Base-by-base conservation (phyloP, 2,797 vertebrate genomes). In the Enteromius afrohamiltoni region DNA sequence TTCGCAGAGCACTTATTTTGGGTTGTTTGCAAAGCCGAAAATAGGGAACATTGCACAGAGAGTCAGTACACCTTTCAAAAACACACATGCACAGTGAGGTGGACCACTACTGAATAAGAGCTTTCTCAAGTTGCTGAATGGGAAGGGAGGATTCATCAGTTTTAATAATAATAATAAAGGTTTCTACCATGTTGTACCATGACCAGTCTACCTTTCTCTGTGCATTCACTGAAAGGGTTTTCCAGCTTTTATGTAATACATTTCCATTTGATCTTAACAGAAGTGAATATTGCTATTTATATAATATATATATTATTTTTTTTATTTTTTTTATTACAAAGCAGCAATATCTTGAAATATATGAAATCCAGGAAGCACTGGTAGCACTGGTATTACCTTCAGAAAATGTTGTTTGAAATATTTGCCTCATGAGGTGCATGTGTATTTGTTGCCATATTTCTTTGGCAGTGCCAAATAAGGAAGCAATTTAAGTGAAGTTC, bases 381-480 rank as follows among this genome's bases (percentile, higher is more conserved):
- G 19, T 55, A 26, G 55, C n/a, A 51, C 5, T n/a, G 31, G 19
- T 55, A 34, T n/a, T 34, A 34, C 47, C 26, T 34, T 34, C 3
- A 37, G 71, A 13, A 75, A 37, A 55, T 55, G 3, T 55, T 2
- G 34, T 55, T 74, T 23, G 1, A 34, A 34, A 74, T 53, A 55
- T 74, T 31, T 55, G 71, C 51, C 3, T 40, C 34, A 58, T 58
- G 65, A 70, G 58, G 67, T 23, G 16, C 77, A 51, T 76, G 67
- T 19, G 11, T 85, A 64, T 51, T 19, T 8, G 67, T 68, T 64
- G 85, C 77, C 49, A 74, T 64, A 79, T 75, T 78, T 85, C 79
- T 81, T 80, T 86, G 83, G 82, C 85, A 85, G 80, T 17, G 47
- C 29, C 23, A 84, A 85, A 86, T 86, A 89, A 86, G 53, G 80